These are phyloP conservation scores for Tryphoninae sp. DNA, from an alignment of 2,888 invertebrate species.

Conservation along the genomic window DNA sequence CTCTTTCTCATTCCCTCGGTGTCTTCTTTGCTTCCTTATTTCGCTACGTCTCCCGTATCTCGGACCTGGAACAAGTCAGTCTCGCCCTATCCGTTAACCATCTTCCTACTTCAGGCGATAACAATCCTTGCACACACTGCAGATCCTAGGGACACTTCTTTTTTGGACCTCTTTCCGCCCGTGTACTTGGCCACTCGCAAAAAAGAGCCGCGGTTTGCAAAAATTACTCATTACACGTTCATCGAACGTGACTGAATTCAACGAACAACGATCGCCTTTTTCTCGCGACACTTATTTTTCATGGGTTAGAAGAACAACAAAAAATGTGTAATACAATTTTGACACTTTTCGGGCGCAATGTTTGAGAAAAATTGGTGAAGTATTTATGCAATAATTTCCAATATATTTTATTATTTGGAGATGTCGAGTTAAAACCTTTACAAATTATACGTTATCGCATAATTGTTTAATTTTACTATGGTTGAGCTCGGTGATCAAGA, in stretches of 20 bases:
- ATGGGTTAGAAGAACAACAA: not conserved
- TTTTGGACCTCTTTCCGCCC: conserved; percentile 30
- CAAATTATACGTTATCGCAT: no score
- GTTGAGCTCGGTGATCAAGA: no score
- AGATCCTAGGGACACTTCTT: conserved; percentile 11
- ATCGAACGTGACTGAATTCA: conserved; percentile 29
- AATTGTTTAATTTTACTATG: no score
- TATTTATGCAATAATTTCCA: no score
- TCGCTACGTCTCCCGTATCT: not conserved
- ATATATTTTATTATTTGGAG: no score
- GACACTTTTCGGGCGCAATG: no score
- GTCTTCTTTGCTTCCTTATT: not conserved
- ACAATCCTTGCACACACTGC: conserved; percentile 48
- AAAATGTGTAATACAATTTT: no score
- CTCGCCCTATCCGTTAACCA: conserved; percentile 2
- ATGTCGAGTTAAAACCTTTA: no score
- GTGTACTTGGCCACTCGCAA: not conserved
- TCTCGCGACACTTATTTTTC: not conserved
- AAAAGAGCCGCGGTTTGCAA: conserved; percentile 39
- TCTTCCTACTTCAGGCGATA: conserved; percentile 44
- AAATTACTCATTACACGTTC: conserved; percentile 33
- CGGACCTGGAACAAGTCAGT: not conserved
- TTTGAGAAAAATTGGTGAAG: no score
- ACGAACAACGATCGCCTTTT: not conserved
- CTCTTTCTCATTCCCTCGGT: not conserved